These are phyloP conservation scores for Glossophaga mutica DNA, from an alignment of 2,797 vertebrate species.

Conservation along the genomic window DNA sequence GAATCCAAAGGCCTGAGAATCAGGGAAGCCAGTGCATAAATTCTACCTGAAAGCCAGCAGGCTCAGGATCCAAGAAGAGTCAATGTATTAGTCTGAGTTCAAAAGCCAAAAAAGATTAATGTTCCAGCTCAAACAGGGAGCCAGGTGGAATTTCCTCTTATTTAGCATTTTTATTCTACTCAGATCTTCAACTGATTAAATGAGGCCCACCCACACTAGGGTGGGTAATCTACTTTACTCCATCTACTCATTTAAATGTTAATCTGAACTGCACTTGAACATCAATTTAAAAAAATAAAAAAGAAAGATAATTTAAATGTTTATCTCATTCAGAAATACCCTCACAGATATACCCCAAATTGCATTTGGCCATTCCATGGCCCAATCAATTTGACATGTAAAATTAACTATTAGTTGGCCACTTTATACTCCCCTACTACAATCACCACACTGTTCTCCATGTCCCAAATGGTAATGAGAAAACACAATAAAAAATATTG, in stretches of 20 bases:
- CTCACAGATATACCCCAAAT: neutral
- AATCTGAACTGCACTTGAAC: neutral
- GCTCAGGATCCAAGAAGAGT: neutral
- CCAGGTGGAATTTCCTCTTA: neutral
- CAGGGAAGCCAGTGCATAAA: neutral
- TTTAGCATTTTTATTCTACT: neutral
- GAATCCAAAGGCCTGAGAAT: neutral
- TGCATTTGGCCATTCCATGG: neutral
- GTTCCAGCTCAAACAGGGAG: neutral
- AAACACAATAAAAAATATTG: too few species aligned
- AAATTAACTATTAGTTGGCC: neutral
- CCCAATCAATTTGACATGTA: neutral
- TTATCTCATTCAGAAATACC: neutral
- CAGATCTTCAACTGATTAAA: neutral
- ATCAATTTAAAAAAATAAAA: too few species aligned
- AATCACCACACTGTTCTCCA: too few species aligned
- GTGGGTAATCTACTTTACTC: neutral
- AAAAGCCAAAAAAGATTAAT: neutral
- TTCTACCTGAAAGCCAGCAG: neutral
- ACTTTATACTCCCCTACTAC: too few species aligned
- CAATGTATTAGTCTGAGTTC: neutral
- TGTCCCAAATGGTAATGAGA: too few species aligned
- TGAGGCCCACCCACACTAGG: neutral
- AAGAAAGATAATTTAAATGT: neutral
- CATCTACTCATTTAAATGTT: neutral